phyloP scores from a whole-genome alignment of 2,113 vertebrate species.

The Aptenodytes forsteri region DNA sequence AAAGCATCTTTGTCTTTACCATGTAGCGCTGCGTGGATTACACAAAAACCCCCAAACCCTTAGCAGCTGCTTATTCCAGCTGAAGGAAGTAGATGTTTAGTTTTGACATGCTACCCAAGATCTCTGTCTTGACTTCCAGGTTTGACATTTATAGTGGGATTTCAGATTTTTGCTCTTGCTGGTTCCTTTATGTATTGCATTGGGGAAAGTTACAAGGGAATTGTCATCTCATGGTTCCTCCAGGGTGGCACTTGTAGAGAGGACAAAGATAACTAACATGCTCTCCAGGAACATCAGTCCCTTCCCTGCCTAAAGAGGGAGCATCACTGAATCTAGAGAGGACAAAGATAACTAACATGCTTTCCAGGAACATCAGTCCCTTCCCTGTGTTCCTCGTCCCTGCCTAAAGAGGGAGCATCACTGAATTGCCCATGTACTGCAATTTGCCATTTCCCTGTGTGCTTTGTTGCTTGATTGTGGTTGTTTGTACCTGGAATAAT shows the following conservation, averaged over 20 bases:
- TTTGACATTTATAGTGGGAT: neutral
- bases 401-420: neutral
- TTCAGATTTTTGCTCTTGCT: neutral
- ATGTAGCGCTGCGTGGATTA: neutral
- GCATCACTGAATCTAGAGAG: neutral
- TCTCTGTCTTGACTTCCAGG: neutral
- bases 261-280: neutral
- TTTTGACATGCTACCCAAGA: neutral
- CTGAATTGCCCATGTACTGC: neutral
- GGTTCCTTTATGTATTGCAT: neutral
- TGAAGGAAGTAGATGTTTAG: conserved; percentile 12
- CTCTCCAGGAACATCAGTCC: neutral
- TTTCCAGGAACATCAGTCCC: neutral
- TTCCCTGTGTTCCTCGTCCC: too few relatives aligned
- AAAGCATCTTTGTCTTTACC: neutral
- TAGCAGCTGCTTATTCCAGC: neutral
- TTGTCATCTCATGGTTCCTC: neutral
- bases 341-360: neutral
- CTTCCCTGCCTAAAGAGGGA: neutral
- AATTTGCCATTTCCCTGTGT: neutral
- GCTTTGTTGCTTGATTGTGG: neutral
- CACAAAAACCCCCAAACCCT: neutral
- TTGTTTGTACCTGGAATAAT: neutral
- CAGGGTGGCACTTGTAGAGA: neutral
- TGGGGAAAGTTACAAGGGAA: neutral